A percentile compares a stretch with the other conserved stretches of the same genome.
Evolutionary conservation across 1,140 invertebrate genomes (phyloP).

Genomic region (Temnothorax nylanderi): DNA sequence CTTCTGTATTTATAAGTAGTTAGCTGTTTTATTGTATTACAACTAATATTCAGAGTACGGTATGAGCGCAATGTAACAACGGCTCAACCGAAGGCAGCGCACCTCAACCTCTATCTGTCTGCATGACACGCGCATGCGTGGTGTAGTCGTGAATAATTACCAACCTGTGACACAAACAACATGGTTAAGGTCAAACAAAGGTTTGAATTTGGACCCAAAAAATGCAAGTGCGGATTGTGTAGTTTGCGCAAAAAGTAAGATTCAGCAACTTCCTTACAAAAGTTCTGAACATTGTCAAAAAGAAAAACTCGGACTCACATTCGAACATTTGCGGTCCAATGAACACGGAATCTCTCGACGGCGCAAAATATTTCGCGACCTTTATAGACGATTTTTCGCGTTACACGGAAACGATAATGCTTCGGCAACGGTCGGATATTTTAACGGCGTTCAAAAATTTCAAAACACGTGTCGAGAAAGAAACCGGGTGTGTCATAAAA

Average conservation of each 20-base stretch:
- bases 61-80: no score
- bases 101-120: no score
- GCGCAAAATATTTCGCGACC: background rate
- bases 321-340: background rate
- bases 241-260: background rate
- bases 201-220: background rate
- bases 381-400: background rate
- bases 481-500: background rate
- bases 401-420: background rate
- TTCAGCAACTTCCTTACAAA: background rate
- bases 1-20: no score
- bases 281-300: background rate
- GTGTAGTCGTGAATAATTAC: no score
- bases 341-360: background rate
- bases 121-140: no score
- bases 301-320: background rate
- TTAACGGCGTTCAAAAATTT: background rate
- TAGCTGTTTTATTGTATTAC: no score
- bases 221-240: background rate
- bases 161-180: no score
- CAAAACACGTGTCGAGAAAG: background rate
- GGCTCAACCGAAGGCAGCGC: no score
- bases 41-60: no score
- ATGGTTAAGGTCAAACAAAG: background rate
- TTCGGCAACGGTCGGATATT: background rate